Evolutionary conservation across 2,888 invertebrate genomes (phyloP).

Genomic region (Ethmia dodecea): DNA sequence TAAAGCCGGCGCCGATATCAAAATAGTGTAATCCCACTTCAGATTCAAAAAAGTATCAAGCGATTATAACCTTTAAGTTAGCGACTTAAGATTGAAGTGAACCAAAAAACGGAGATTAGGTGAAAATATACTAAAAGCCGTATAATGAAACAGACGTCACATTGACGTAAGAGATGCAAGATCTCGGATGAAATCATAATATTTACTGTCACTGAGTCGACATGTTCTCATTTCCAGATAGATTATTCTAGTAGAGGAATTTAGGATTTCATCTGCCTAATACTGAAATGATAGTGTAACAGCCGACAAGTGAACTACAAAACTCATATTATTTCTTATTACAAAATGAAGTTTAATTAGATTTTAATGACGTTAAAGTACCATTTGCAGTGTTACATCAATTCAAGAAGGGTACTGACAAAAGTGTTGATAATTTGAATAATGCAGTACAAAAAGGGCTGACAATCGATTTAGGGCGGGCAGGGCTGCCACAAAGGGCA

Average conservation of each 20-base stretch:
- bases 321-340: too few species aligned
- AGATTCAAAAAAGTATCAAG: too few species aligned
- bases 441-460: slow-evolving; percentile 51
- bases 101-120: slow-evolving; percentile 32
- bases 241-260: slow-evolving; percentile 44
- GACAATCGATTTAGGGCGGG: slow-evolving; percentile 33
- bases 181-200: slow-evolving; percentile 69
- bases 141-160: slow-evolving; percentile 72
- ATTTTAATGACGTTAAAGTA: not conserved
- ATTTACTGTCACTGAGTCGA: slow-evolving; percentile 60
- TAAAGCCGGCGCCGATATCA: slow-evolving; percentile 58
- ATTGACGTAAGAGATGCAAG: slow-evolving; percentile 72
- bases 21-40: slow-evolving; percentile 52
- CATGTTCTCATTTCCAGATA: slow-evolving; percentile 55
- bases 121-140: slow-evolving; percentile 42
- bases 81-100: slow-evolving; percentile 39
- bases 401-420: too few species aligned
- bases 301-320: slow-evolving; percentile 6
- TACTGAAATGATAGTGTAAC: slow-evolving; percentile 5
- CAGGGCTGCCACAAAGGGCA: slow-evolving; percentile 45
- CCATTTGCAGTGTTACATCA: too few species aligned
- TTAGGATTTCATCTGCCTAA: slow-evolving; percentile 7
- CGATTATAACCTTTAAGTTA: slow-evolving; percentile 42
- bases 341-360: not conserved
- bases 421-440: slow-evolving; percentile 55